Conservation (phyloP, 2,113 vertebrate species). For the Ptilorrhoa leucosticta region DNA sequence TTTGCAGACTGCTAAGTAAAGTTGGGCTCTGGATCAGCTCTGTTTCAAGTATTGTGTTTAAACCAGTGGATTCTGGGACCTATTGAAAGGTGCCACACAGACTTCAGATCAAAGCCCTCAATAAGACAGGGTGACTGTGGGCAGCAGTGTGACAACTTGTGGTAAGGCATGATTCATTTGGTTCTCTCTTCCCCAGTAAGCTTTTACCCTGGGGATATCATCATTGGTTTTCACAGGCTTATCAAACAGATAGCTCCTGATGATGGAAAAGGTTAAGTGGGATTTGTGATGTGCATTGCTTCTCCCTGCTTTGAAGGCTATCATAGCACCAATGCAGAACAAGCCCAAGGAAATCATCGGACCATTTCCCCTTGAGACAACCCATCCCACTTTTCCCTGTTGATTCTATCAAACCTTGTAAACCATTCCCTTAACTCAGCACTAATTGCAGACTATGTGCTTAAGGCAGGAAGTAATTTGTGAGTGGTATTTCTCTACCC, state of each 20-base stretch:
- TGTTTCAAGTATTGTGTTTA: neutral
- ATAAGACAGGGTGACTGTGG: neutral
- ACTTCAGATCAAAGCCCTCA: neutral
- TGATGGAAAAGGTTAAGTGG: neutral
- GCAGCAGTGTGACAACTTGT: neutral
- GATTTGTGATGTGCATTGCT: neutral
- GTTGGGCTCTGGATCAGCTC: neutral
- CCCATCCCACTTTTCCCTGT: neutral
- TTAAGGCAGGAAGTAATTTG: neutral
- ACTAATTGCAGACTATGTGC: neutral
- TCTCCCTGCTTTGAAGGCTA: neutral
- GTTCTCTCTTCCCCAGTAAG: neutral
- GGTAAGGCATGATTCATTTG: neutral
- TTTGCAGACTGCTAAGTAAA: neutral
- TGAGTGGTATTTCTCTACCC: neutral
- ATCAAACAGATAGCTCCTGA: neutral
- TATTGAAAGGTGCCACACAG: neutral
- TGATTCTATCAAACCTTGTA: neutral
- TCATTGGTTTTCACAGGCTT: neutral
- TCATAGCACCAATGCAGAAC: neutral
- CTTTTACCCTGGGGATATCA: neutral
- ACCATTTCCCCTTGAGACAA: neutral
- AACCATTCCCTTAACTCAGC: neutral
- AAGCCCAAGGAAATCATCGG: neutral
- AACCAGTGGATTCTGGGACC: neutral